phyloP scores from a whole-genome alignment of 2,797 vertebrate genomes.

The Aldrovandia affinis region DNA sequence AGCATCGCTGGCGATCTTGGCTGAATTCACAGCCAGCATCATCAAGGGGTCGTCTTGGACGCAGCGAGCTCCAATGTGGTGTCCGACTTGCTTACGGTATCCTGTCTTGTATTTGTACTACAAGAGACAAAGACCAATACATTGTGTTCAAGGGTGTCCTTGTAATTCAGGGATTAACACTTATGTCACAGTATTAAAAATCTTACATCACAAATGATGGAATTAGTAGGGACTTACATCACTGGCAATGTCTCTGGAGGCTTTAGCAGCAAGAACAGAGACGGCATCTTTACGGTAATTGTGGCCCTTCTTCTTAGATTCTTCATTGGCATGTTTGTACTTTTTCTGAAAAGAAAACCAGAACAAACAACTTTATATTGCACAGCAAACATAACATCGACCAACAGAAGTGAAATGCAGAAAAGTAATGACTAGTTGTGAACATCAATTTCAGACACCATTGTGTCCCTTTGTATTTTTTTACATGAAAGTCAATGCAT shows the following conservation, averaged over 20 bases:
- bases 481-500: background rate
- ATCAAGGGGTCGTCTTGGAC: constrained; percentile 89
- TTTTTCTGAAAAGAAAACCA: background rate
- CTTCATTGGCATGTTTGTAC: constrained; percentile 75
- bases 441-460: too few species aligned
- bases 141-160: background rate
- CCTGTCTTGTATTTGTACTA: constrained; percentile 88
- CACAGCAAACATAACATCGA: background rate
- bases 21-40: constrained; percentile 88
- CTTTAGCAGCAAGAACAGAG: constrained; percentile 74
- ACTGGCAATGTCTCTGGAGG: constrained; percentile 79
- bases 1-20: constrained; percentile 89
- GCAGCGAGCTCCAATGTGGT: constrained; percentile 87
- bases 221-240: constrained; percentile 59
- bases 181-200: background rate
- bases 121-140: constrained; percentile 14
- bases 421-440: background rate
- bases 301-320: constrained; percentile 76
- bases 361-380: background rate
- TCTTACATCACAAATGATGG: background rate
- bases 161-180: background rate
- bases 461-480: background rate
- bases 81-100: constrained; percentile 88
- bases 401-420: background rate
- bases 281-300: constrained; percentile 76